These are phyloP conservation scores for Sesamia nonagrioides DNA, from an alignment of 1,140 invertebrate genomes.

Conservation along the genomic window DNA sequence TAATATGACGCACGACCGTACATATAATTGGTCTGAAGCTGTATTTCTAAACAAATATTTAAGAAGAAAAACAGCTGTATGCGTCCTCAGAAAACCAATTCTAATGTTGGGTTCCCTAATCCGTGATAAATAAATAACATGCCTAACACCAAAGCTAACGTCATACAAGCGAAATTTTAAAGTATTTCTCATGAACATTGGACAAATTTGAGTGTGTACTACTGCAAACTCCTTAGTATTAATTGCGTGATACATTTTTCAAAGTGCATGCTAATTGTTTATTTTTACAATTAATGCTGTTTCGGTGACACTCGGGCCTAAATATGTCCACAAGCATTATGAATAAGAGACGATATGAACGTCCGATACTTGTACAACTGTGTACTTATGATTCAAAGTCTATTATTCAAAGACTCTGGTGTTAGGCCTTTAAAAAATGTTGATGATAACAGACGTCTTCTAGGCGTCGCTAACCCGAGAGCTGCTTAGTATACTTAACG, in stretches of 20 bases:
- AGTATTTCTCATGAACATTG: not conserved
- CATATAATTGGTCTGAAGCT: not conserved
- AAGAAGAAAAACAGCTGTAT: conserved; percentile 1
- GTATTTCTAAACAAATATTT: not conserved
- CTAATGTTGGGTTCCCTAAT: not conserved
- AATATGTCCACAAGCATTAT: too few species aligned
- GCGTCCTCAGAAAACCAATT: not conserved
- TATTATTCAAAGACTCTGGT: not conserved
- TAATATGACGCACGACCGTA: conserved; percentile 4
- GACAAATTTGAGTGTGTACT: not conserved
- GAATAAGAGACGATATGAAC: too few species aligned
- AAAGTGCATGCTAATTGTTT: too few species aligned
- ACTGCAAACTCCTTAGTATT: not conserved
- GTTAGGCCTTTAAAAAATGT: not conserved
- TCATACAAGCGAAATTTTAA: not conserved
- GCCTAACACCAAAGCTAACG: not conserved
- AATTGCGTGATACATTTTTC: not conserved
- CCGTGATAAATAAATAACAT: not conserved
- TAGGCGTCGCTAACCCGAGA: conserved; percentile 43
- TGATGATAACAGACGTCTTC: not conserved
- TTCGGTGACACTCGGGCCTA: too few species aligned
- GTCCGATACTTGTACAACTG: too few species aligned
- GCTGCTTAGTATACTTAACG: conserved; percentile 64
- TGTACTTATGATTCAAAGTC: not conserved
- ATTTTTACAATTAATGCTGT: too few species aligned